Evolutionary conservation across 1,140 invertebrate genomes (phyloP), one percentile per base, ranked within the genome.

Genomic region (Venturia canescens): DNA sequence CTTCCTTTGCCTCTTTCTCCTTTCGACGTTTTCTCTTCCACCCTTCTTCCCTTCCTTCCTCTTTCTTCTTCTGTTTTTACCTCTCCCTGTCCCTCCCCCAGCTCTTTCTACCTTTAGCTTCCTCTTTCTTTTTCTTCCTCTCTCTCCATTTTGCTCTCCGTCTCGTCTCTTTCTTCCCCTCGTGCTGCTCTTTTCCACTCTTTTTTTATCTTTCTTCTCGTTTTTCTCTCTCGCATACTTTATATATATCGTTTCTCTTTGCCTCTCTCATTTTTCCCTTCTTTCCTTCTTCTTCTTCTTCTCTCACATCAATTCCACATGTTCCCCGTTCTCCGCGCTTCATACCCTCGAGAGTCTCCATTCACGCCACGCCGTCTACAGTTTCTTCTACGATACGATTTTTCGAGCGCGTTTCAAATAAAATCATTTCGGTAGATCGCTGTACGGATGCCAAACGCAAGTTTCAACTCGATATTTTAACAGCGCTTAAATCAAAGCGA

Each of bases 41-140:
- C 80, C 80, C 75, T 53, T 75, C 67, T 67, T 72, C 31, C 79
- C 44, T 63, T 76, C 71, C 75, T 83, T 69, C 82, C 48, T 78
- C 82, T 70, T 77, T 83, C 80, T 81, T 34, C 6, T 4, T 63
- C 63, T 78, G 11, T 21, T 29, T 90, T 87, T 88, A 88, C 88
- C 89, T 87, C 85, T 88, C 87, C 86, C 85, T 23, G n/a, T n/a
- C n/a, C 60, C 21, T 89, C 88, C 84, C 85, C 85, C 78, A 74
- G 82, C 83, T 84, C 83, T 69, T 78, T 84, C 81, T 82, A 69
- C 79, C 81, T 70, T 44, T 71, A 48, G 70, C 31, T 66, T 82
- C 70, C 70, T 57, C 79, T 81, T 71, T 53, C 74, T 74, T 57
- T 72, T 21, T 81, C 27, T 57, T 75, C 71, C 78, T 83, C 76